These are phyloP conservation scores for Aphelenchoides fujianensis DNA, from an alignment of 1,140 invertebrate species.

Conservation along the genomic window DNA sequence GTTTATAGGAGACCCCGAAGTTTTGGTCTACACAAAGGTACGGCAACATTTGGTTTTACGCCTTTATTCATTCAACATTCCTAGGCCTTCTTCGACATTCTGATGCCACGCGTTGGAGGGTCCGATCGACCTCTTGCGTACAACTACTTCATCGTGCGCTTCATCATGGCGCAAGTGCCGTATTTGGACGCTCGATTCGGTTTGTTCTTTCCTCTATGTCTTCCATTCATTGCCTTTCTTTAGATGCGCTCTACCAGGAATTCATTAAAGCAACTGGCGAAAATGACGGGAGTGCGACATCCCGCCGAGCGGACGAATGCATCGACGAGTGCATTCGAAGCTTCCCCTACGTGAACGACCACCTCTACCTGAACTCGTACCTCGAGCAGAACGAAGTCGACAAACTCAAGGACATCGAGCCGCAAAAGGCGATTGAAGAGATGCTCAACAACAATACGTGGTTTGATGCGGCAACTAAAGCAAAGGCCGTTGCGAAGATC, in stretches of 20 bases:
- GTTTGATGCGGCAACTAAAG: not conserved
- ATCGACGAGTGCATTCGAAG: not conserved
- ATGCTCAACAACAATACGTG: not conserved
- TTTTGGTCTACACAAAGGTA: no score
- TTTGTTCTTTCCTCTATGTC: no score
- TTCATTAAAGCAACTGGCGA: not conserved
- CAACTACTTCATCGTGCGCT: not conserved
- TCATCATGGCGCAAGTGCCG: not conserved
- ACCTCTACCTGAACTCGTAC: not conserved
- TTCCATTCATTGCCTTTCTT: no score
- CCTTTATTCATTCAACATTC: no score
- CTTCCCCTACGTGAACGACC: not conserved
- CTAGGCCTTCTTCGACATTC: no score
- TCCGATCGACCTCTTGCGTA: no score
- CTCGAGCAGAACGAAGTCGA: not conserved
- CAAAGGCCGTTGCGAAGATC: not conserved
- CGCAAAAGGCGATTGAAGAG: not conserved
- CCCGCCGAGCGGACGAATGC: not conserved
- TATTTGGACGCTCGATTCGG: slow-evolving; percentile 7
- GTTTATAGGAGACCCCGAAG: no score
- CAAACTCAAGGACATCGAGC: not conserved
- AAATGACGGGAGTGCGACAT: not conserved
- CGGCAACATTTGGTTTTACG: no score
- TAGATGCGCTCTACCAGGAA: not conserved
- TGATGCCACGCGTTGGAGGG: no score